Evolutionary conservation across 2,888 invertebrate species (phyloP), one percentile per base, ranked within the genome.

Genomic region (Yponomeuta evonymella): DNA sequence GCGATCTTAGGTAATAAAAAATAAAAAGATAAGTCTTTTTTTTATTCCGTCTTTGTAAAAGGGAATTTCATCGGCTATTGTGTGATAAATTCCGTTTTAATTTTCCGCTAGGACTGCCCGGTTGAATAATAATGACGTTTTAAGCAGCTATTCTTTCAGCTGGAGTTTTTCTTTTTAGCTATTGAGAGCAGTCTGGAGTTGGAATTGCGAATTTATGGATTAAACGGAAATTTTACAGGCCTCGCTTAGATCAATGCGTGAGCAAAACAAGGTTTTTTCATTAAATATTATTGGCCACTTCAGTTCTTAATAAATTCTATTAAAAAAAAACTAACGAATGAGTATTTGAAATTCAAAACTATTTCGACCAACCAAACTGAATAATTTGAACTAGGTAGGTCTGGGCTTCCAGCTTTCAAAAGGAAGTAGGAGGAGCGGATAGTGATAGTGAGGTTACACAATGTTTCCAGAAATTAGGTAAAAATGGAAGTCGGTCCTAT

Each of bases 51-150:
- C 51, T 12, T 58, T 58, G 10, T 43, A 43, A 43, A 43, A 65
- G 33, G 30, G 2, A 68, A 83, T 83, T 83, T 83, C 77, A 79
- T 78, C 79, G 79, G 76, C 81, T 79, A 84, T 85, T 85, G 84
- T 85, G 80, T 80, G 79, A 73, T 74, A 75, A 78, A 80, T 78
- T 83, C 84, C 77, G 83, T 84, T 84, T 86, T 87, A 88, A 89
- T 89, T 89, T 88, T 87, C 86, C 86, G 86, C 51, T 79, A 79
- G 75, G 79, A 80, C 77, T 79, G 81, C 80, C 74, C 81, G 75
- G 78, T 79, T 84, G 84, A 86, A 86, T 85, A 84, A 85, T 84
- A 85, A 83, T 78, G 80, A 75, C 75, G 78, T 81, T 84, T 83
- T 85, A 85, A 86, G 51, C 51, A 15, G 51, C 51, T 58, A 15